Conservation (phyloP, 2,113 vertebrate species). For the Pithys albifrons region DNA sequence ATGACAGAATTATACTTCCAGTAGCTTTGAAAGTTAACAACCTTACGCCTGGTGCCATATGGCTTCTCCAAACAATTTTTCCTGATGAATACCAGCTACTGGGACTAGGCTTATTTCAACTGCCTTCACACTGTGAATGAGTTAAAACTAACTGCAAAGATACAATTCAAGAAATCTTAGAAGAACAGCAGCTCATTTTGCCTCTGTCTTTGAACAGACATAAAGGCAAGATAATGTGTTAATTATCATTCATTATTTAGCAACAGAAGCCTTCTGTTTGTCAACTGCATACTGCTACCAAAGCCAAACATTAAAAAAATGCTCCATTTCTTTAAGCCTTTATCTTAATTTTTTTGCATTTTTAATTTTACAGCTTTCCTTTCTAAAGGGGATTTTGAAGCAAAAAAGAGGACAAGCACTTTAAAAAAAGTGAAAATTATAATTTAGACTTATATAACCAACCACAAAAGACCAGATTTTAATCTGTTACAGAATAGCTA, state of each 20-base stretch:
- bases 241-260: slow-evolving; percentile 70
- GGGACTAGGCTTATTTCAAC: slow-evolving; percentile 52
- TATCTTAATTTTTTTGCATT: not conserved
- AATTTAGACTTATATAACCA: not conserved
- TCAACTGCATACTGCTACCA: slow-evolving; percentile 43
- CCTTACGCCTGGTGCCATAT: slow-evolving; percentile 68
- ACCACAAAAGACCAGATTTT: not conserved
- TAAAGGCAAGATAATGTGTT: slow-evolving; percentile 64
- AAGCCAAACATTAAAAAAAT: slow-evolving; percentile 41
- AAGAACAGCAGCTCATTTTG: slow-evolving; percentile 57
- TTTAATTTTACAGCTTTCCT: slow-evolving; percentile 34
- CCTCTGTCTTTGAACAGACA: slow-evolving; percentile 51
- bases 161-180: slow-evolving; percentile 43
- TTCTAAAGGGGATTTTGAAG: not conserved
- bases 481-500: not conserved
- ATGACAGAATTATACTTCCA: slow-evolving; percentile 73
- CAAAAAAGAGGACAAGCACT: not conserved
- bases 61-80: slow-evolving; percentile 65
- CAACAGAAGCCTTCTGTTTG: slow-evolving; percentile 69
- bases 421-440: not conserved
- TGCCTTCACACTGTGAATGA: slow-evolving; percentile 56
- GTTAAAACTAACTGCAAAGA: slow-evolving; percentile 38
- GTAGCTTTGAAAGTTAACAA: slow-evolving; percentile 70
- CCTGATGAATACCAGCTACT: slow-evolving; percentile 60
- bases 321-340: not conserved